phyloP scores from a whole-genome alignment of 2,113 vertebrate genomes.

The Camelus bactrianus region DNA sequence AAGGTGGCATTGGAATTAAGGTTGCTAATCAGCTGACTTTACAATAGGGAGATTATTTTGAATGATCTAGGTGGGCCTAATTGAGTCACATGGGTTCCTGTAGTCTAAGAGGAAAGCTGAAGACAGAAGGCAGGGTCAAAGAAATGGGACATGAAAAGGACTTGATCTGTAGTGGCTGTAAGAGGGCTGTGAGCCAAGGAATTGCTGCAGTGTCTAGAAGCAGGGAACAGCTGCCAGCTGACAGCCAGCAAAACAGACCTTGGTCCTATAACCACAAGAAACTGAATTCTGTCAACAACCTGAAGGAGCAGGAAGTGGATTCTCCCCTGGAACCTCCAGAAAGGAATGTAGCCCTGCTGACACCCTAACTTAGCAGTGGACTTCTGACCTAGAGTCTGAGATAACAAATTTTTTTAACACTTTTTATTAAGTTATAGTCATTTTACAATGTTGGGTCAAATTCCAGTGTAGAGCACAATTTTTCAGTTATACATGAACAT shows the following conservation, averaged over 20 bases:
- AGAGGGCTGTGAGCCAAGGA: not conserved
- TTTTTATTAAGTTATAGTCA: too few relatives aligned
- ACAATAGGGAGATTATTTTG: not conserved
- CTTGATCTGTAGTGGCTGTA: not conserved
- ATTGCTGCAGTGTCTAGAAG: not conserved
- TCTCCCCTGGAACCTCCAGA: conserved; percentile 44
- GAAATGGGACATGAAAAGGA: not conserved
- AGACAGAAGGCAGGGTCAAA: not conserved
- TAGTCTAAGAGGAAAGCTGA: not conserved
- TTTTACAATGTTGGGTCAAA: too few relatives aligned
- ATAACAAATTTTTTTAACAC: not conserved
- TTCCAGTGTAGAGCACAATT: too few relatives aligned
- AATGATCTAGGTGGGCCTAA: not conserved
- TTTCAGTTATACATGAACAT: too few relatives aligned
- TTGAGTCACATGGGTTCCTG: not conserved
- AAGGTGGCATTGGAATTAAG: not conserved
- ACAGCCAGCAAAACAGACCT: conserved; percentile 50
- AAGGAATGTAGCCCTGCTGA: conserved; percentile 27
- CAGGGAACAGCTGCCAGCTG: not conserved
- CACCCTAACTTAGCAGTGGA: conserved; percentile 6
- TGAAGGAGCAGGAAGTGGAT: conserved; percentile 14
- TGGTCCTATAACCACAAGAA: not conserved
- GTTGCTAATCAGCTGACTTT: not conserved
- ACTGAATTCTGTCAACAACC: conserved; percentile 53
- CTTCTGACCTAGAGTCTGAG: conserved; percentile 40